phyloP scores from a whole-genome alignment of 2,888 invertebrate genomes.

The Ommatoiulus sabulosus region DNA sequence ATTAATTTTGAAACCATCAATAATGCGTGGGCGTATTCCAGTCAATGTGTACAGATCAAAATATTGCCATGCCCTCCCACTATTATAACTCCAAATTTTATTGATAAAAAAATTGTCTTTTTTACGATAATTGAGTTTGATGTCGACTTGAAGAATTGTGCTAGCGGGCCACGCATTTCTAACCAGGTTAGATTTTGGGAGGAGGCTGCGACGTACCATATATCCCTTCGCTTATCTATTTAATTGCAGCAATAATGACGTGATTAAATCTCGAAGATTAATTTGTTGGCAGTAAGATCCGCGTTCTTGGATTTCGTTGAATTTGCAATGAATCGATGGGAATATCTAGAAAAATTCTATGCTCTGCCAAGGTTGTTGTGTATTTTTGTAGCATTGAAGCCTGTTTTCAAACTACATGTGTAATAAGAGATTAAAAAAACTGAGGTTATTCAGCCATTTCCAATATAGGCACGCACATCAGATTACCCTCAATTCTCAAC shows the following conservation, averaged over 20 bases:
- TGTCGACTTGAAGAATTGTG: neutral
- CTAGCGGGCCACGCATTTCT: conserved; percentile 22
- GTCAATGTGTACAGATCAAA: neutral
- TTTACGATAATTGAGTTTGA: neutral
- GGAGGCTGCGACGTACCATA: neutral
- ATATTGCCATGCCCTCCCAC: neutral
- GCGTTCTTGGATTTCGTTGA: neutral
- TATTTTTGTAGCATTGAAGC: neutral
- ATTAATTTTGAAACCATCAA: neutral
- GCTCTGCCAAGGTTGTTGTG: neutral
- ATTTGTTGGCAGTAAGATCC: neutral
- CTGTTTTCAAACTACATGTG: neutral
- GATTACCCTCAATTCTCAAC: neutral
- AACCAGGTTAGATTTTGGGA: conserved; percentile 24
- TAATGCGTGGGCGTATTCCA: neutral
- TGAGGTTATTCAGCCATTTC: neutral
- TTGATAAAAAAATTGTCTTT: neutral
- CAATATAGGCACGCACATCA: neutral
- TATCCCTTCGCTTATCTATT: neutral
- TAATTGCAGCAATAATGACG: neutral
- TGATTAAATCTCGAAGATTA: neutral
- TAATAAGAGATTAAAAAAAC: neutral
- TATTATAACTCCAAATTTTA: neutral
- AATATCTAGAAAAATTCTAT: neutral
- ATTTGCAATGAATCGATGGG: neutral